These are phyloP conservation scores for roundworm (Caenorhabditis elegans) DNA, from an alignment of 1,140 invertebrate species.

Conservation along the genomic window DNA sequence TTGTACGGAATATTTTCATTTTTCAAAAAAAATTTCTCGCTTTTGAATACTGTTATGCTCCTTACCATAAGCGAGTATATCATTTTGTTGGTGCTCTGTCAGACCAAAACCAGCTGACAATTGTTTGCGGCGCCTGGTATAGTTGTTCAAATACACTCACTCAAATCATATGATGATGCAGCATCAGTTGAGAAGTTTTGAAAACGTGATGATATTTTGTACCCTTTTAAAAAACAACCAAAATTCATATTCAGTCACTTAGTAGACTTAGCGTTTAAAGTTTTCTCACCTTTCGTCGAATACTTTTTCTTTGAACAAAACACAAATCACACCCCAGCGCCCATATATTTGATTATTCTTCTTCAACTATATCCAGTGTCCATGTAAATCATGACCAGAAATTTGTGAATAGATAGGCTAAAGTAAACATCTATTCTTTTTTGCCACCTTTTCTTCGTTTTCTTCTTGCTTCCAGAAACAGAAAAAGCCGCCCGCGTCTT, in stretches of 20 bases:
- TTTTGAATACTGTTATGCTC: too few relatives aligned
- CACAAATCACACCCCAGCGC: neutral
- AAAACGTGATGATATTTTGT: neutral
- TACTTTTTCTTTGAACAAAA: neutral
- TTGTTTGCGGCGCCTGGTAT: slow-evolving; percentile 14
- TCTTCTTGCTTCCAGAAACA: neutral
- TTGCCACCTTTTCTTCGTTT: neutral
- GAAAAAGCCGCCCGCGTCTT: neutral
- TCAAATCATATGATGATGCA: slow-evolving; percentile 6
- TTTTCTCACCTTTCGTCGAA: too few relatives aligned
- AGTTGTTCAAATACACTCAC: slow-evolving; percentile 24
- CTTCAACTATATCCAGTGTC: too few relatives aligned
- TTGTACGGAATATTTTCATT: neutral
- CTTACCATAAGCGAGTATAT: neutral
- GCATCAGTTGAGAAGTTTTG: slow-evolving; percentile 5
- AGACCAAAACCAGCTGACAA: slow-evolving; percentile 16
- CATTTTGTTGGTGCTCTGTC: neutral
- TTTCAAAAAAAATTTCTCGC: too few relatives aligned
- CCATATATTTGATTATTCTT: neutral
- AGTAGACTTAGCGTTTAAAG: too few relatives aligned
- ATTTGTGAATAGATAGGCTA: neutral
- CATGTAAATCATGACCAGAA: neutral
- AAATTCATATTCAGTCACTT: too few relatives aligned
- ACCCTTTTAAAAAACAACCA: too few relatives aligned
- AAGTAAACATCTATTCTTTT: slow-evolving; percentile 12